Evolutionary conservation across 2,888 invertebrate species (phyloP), one percentile per base, ranked within the genome.

Genomic region (Ichneumoninae sp.): DNA sequence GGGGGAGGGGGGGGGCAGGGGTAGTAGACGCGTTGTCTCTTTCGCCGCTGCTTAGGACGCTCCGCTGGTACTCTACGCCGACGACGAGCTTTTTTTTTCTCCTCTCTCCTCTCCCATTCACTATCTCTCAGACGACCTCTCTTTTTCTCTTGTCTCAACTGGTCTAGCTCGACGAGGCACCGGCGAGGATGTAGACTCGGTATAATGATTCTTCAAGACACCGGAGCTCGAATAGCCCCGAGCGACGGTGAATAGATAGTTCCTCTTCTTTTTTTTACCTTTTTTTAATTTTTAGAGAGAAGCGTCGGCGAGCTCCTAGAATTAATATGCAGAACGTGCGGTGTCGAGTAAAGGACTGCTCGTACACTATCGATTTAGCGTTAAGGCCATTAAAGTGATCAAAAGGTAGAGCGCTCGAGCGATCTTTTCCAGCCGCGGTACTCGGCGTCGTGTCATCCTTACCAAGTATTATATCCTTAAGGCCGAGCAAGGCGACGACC

Each of bases 361-460:
- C 19, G 78, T 36, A 65, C 60, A 44, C 71, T 76, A 83, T 82
- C 85, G 76, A 71, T 54, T 80, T 63, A 83, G 80, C 80, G 82
- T 63, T 85, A 83, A 83, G 68, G 76, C 85, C 82, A 83, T 85
- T 85, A 85, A 83, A 80, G 73, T 73, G 76, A 85, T 85, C 80
- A 80, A 85, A 82, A 85, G 82, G 76, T 57, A 44, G 40, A 40
- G 65, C 50, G 71, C 52, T 22, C 52, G 36, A 26, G n/a, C 50
- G 16, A 47, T n/a, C 63, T 47, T 78, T 65, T 60, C 52, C 33
- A 66, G 69, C 30, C 5, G 60, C 76, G 60, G 30, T 65, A 57
- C 36, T 6, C 54, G 81, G 63, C 63, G 57, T 52, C 60, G 57
- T 54, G 66, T 75, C 69, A 52, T 65, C 75, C 52, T 65, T 63